These are phyloP conservation scores for Melanogrammus aeglefinus DNA, from an alignment of 2,797 vertebrate genomes.

Conservation along the genomic window DNA sequence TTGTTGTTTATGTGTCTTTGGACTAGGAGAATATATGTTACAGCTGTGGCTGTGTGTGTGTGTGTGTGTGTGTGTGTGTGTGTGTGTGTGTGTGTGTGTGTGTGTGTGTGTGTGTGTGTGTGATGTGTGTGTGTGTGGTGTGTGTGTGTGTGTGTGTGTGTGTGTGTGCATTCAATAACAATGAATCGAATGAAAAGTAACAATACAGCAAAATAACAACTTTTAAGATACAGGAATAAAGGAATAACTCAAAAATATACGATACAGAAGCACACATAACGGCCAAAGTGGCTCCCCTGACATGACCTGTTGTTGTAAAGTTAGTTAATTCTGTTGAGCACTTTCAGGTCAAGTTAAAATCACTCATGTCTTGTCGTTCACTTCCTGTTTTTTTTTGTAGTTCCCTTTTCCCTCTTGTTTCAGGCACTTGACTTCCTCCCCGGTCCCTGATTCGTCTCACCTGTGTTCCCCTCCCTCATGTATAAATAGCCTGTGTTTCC, in stretches of 20 bases:
- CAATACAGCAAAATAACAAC: neutral
- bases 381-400: too few species aligned
- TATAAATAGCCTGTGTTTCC: too few species aligned
- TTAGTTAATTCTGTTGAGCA: too few species aligned
- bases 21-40: neutral
- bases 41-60: neutral
- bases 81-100: neutral
- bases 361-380: too few species aligned
- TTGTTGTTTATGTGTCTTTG: neutral
- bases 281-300: neutral
- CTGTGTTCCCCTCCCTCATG: too few species aligned
- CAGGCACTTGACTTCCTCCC: too few species aligned
- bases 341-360: too few species aligned
- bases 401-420: too few species aligned
- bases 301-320: too few species aligned
- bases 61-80: neutral
- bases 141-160: neutral
- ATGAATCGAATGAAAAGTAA: neutral
- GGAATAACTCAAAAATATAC: neutral
- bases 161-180: neutral
- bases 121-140: neutral
- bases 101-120: too few species aligned
- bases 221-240: neutral
- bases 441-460: too few species aligned
- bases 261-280: neutral